phyloP scores from a whole-genome alignment of 2,888 invertebrate species.

The Xylocampa areola region DNA sequence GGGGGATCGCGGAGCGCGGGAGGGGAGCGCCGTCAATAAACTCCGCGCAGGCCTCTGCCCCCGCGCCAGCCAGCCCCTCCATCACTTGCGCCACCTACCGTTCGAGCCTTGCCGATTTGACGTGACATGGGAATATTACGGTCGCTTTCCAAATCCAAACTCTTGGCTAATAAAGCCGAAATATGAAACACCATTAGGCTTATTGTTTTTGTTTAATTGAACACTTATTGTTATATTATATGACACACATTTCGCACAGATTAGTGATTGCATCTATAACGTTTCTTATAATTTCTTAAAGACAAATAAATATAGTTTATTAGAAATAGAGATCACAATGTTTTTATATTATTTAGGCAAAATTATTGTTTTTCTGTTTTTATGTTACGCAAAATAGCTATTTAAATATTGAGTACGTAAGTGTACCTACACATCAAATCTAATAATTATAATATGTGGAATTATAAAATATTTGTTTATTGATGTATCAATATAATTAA shows the following conservation, averaged over 20 bases:
- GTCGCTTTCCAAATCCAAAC: conserved; percentile 57
- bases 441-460: no score
- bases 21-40: conserved; percentile 87
- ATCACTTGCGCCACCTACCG: conserved; percentile 64
- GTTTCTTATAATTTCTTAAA: not conserved
- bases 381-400: no score
- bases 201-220: conserved; percentile 18
- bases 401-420: no score
- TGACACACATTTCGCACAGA: conserved; percentile 7
- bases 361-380: no score
- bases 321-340: no score
- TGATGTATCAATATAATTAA: no score
- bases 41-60: conserved; percentile 87
- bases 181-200: conserved; percentile 22
- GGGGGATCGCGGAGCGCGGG: conserved; percentile 77
- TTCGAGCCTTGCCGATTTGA: conserved; percentile 69
- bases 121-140: conserved; percentile 69
- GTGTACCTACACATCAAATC: no score
- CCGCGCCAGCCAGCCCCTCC: conserved; percentile 69
- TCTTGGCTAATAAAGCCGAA: conserved; percentile 47
- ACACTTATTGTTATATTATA: conserved; percentile 8
- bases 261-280: no score
- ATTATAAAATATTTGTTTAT: no score
- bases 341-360: no score
- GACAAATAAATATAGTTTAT: no score